Evolutionary conservation across 2,797 vertebrate genomes (phyloP).

Genomic region (Chaunax sp.): DNA sequence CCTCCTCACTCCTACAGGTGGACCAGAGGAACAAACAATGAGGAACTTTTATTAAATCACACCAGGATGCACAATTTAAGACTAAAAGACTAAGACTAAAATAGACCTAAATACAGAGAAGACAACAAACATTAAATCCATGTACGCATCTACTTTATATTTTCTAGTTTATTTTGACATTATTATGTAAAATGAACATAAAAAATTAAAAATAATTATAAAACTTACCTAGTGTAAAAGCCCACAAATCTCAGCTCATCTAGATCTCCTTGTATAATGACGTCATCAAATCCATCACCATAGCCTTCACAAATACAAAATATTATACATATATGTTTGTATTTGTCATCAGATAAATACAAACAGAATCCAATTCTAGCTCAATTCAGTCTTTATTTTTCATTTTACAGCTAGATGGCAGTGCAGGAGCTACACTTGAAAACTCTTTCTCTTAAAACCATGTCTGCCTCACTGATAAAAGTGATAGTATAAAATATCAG

Average conservation of each 20-base stretch:
- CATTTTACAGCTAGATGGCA: conserved; percentile 65
- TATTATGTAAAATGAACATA: not conserved
- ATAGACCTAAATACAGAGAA: not conserved
- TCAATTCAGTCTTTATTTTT: not conserved
- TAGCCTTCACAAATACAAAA: conserved; percentile 85
- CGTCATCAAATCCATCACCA: conserved; percentile 97
- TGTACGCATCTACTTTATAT: not conserved
- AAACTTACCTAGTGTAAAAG: conserved; percentile 93
- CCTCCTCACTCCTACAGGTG: conserved; percentile 91
- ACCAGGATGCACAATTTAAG: not conserved
- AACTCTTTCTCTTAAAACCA: not conserved
- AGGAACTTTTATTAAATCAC: conserved; percentile 3
- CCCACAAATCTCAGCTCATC: conserved; percentile 98
- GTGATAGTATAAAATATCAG: conserved; percentile 7
- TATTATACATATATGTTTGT: not conserved
- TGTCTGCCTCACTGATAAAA: not conserved
- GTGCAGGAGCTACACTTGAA: conserved; percentile 25
- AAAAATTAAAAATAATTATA: not conserved
- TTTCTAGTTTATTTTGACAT: not conserved
- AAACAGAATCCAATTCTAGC: not conserved
- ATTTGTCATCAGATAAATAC: conserved; percentile 5
- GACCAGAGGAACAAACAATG: conserved; percentile 42
- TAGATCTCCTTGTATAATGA: conserved; percentile 97
- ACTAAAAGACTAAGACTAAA: not conserved
- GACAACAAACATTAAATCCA: not conserved